phyloP scores from a whole-genome alignment of 2,888 invertebrate genomes.

The Synergus gifuensis region DNA sequence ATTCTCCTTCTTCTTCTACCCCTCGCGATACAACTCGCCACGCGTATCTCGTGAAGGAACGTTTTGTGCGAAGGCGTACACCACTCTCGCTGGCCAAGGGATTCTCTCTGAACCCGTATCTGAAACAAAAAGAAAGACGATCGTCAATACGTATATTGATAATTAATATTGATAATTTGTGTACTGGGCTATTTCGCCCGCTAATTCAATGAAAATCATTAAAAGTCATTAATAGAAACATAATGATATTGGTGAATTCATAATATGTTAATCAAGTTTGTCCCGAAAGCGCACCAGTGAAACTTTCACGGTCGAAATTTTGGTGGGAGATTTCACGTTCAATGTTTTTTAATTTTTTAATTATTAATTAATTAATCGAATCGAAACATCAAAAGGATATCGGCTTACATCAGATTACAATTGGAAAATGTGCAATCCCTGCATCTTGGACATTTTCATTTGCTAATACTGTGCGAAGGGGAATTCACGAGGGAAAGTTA shows the following conservation, averaged over 20 bases:
- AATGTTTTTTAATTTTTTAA: background rate
- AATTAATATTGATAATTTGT: background rate
- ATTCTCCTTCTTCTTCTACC: conserved; percentile 49
- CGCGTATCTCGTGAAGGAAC: conserved; percentile 49
- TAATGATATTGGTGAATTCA: too few relatives aligned
- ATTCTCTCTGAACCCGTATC: conserved; percentile 48
- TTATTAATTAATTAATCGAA: background rate
- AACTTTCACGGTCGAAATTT: too few relatives aligned
- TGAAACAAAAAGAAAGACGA: conserved; percentile 45
- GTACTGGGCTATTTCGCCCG: too few relatives aligned
- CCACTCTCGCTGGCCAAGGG: conserved; percentile 21
- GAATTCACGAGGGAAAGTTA: conserved; percentile 14
- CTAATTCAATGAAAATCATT: too few relatives aligned
- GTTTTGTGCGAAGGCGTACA: conserved; percentile 38
- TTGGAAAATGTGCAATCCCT: background rate
- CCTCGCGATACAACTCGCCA: conserved; percentile 47
- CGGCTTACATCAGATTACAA: too few relatives aligned
- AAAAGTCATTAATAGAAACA: too few relatives aligned
- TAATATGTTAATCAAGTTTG: too few relatives aligned
- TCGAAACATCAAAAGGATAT: too few relatives aligned
- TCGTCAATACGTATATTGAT: background rate
- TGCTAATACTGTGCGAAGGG: background rate
- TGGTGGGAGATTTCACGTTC: too few relatives aligned
- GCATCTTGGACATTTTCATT: background rate
- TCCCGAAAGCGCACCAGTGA: too few relatives aligned